A percentile compares a stretch with the other conserved stretches of the same genome.
Conservation (phyloP, 1,140 invertebrate genomes). For the Tribolium madens region DNA sequence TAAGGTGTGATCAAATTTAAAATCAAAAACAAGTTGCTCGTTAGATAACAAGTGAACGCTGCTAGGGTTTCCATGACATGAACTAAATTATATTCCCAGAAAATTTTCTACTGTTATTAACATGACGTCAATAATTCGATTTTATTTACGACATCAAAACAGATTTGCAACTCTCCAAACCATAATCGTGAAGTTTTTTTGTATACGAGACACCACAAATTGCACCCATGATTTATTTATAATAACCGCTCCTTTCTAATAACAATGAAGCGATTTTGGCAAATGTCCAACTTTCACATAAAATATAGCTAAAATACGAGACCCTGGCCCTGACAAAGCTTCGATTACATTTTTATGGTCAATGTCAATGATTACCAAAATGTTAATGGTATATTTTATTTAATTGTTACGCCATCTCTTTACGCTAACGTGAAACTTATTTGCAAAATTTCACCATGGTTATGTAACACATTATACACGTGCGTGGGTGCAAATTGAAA, state of each 20-base stretch:
- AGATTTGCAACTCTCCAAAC: neutral
- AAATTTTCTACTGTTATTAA: slow-evolving; percentile 21
- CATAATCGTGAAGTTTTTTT: neutral
- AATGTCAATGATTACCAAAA: slow-evolving; percentile 27
- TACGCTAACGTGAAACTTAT: neutral
- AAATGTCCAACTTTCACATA: neutral
- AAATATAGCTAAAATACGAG: neutral
- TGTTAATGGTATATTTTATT: neutral
- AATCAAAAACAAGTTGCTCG: neutral
- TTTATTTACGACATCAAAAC: slow-evolving; percentile 1
- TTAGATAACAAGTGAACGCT: neutral
- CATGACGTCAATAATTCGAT: slow-evolving; percentile 23
- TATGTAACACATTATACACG: too few species aligned
- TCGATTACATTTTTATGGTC: slow-evolving; percentile 1
- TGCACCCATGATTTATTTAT: slow-evolving; percentile 10
- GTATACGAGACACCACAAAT: neutral
- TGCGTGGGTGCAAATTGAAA: too few species aligned
- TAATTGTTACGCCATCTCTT: neutral
- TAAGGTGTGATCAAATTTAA: slow-evolving; percentile 2
- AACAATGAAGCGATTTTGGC: slow-evolving; percentile 14
- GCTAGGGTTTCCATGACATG: slow-evolving; percentile 13
- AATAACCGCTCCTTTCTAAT: neutral
- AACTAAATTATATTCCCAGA: slow-evolving; percentile 20
- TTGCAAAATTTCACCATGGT: too few species aligned
- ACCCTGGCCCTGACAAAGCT: neutral